Evolutionary conservation across 2,113 vertebrate species (phyloP).

Genomic region (Alouatta palliata): DNA sequence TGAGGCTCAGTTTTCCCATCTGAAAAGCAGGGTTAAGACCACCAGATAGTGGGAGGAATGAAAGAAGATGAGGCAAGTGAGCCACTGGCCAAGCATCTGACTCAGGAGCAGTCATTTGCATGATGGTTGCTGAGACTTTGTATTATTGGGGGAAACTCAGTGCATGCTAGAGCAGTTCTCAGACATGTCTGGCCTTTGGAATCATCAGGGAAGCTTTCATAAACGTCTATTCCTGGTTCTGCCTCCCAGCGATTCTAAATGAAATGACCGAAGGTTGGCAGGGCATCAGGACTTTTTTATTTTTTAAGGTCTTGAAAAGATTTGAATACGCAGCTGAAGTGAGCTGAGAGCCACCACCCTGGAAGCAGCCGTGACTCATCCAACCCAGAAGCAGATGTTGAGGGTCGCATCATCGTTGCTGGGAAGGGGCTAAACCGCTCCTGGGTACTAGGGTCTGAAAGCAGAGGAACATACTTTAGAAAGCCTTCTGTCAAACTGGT

Average conservation of each 20-base stretch:
- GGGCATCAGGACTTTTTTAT: background rate
- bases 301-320: background rate
- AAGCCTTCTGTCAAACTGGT: constrained; percentile 49
- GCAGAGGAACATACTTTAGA: background rate
- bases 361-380: background rate
- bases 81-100: background rate
- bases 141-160: background rate
- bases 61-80: background rate
- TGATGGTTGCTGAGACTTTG: background rate
- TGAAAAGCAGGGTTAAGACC: background rate
- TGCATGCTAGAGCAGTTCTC: background rate
- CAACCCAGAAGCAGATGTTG: background rate
- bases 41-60: background rate
- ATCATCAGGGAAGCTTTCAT: background rate
- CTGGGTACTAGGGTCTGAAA: background rate
- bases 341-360: background rate
- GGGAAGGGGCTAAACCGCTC: background rate
- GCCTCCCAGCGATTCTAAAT: background rate
- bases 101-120: background rate
- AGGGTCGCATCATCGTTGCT: background rate
- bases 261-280: background rate
- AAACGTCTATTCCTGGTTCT: background rate
- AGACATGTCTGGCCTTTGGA: background rate
- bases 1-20: background rate
- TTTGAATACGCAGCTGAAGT: background rate